Evolutionary conservation across 2,888 invertebrate species (phyloP), one percentile per base, ranked within the genome.

Genomic region (Metallyticus violacea): DNA sequence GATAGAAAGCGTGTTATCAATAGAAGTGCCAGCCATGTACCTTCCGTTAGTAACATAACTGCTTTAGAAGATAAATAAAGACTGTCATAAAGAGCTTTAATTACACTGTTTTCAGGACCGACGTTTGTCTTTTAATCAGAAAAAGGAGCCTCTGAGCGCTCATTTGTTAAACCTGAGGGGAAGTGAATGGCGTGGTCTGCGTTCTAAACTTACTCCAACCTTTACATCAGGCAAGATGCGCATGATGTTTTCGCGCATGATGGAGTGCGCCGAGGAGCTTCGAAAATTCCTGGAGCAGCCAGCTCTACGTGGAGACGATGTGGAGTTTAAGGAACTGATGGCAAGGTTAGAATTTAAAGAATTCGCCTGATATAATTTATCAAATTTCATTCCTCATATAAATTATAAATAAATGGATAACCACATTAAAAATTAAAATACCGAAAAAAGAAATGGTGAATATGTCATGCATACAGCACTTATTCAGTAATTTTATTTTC

Each of bases 281-380:
- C 15, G 40, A 4, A 62, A 62, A 22, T 62, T 62, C 40, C 15
- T 62, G 1, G 40, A 77, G 87, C 85, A 28, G 40, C 79, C 5
- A 25, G 78, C 30, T 94, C 94, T 5, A 93, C 93, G 89, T 4
- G 40, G 2, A 15, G 40, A 62, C 4, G 15, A 62, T 6, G 6
- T 62, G 40, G 40, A 62, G 22, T 62, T 62, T 22, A 62, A 62
- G 15, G 40, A 62, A 62, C 9, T 62, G 22, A 62, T 62, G 40
- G 40, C 40, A 62, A 62, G 40, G 40, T 62, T 29, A 6, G 29
- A 29, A 29, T 29, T 6, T 29, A 3, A 15, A 62, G 15, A 9
- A 40, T n/a, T n/a, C n/a, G n/a, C n/a, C n/a, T n/a, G n/a, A n/a
- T n/a, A n/a, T n/a, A n/a, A n/a, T n/a, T n/a, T n/a, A n/a, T n/a